A percentile compares a stretch with the other conserved stretches of the same genome.
These are phyloP conservation scores for Meghimatium bilineatum DNA, from an alignment of 2,888 invertebrate genomes.

Conservation along the genomic window DNA sequence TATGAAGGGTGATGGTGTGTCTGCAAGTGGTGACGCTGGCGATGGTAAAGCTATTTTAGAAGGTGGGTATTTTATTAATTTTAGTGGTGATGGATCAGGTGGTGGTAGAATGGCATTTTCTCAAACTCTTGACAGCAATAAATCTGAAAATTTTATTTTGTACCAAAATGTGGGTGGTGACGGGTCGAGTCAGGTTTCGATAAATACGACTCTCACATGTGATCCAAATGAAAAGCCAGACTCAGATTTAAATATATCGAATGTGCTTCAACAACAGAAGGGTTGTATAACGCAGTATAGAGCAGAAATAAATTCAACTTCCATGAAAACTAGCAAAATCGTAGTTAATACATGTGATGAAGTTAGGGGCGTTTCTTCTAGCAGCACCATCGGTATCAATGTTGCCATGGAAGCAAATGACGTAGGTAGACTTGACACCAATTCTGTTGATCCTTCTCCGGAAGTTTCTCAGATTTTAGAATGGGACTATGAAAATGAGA, in stretches of 20 bases:
- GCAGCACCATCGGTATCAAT: too few species aligned
- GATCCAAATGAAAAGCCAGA: neutral
- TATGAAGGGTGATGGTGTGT: neutral
- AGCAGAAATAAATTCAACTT: neutral
- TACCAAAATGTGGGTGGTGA: neutral
- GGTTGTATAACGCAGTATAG: neutral
- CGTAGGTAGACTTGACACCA: conserved; percentile 31
- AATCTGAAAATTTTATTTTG: neutral
- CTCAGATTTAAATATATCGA: neutral
- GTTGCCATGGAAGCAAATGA: neutral
- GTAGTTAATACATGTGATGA: neutral
- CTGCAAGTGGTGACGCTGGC: neutral
- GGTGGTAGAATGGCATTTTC: neutral
- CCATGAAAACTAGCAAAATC: neutral
- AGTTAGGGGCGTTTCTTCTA: neutral
- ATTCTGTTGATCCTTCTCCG: conserved; percentile 44
- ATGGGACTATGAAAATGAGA: conserved; percentile 52
- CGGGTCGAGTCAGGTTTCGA: neutral
- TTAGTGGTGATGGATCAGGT: conserved; percentile 30
- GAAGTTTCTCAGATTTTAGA: conserved; percentile 51
- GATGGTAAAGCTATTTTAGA: conserved; percentile 1
- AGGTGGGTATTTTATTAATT: conserved; percentile 42
- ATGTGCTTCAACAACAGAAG: neutral
- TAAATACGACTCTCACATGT: neutral
- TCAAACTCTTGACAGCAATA: neutral